Evolutionary conservation across 1,140 invertebrate genomes (phyloP).

Genomic region (Littorina saxatilis): DNA sequence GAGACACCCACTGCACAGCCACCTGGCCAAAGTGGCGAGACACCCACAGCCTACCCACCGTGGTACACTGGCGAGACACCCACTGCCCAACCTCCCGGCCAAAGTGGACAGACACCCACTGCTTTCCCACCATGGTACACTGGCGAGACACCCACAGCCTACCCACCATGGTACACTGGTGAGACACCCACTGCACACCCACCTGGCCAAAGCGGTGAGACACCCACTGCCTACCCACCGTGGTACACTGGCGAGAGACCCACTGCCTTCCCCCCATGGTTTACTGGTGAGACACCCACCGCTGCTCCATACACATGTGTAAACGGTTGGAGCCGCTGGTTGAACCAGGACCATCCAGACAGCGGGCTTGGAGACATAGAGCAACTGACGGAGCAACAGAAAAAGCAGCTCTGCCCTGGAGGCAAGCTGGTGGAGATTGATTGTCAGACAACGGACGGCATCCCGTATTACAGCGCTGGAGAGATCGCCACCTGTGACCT

Average conservation of each 20-base stretch:
- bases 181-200: conserved; percentile 8
- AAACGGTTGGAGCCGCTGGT: conserved; percentile 55
- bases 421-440: conserved; percentile 45
- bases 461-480: conserved; percentile 15
- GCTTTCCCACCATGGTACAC: conserved; percentile 1
- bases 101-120: not conserved
- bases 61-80: conserved; percentile 3
- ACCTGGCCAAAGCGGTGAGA: not conserved
- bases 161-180: conserved; percentile 10
- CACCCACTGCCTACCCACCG: conserved; percentile 23
- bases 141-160: conserved; percentile 9
- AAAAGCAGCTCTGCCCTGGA: conserved; percentile 22
- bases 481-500: conserved; percentile 35
- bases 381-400: conserved; percentile 38
- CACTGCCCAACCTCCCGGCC: conserved; percentile 33
- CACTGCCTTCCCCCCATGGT: not conserved
- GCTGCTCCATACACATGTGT: conserved; percentile 44
- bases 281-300: conserved; percentile 16
- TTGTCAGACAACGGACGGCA: conserved; percentile 46
- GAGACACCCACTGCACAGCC: not conserved
- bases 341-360: conserved; percentile 61
- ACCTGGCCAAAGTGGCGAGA: not conserved
- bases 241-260: not conserved
- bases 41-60: conserved; percentile 10
- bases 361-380: conserved; percentile 59